These are phyloP conservation scores for Plodia interpunctella DNA, from an alignment of 1,140 invertebrate genomes.

Conservation along the genomic window DNA sequence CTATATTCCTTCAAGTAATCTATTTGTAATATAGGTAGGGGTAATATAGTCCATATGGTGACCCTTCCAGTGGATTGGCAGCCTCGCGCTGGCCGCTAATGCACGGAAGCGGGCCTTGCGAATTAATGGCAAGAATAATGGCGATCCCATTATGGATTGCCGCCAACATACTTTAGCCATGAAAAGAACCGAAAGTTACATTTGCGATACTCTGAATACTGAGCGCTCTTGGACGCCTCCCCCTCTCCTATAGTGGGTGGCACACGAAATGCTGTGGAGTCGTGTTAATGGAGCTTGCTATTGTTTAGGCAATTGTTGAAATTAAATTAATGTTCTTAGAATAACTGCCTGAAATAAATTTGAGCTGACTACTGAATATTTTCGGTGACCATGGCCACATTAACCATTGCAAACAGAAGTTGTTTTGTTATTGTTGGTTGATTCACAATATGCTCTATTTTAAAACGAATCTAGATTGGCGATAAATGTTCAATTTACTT, in stretches of 20 bases:
- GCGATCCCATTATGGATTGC: constrained; percentile 77
- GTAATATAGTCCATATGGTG: constrained; percentile 48
- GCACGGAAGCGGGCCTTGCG: constrained; percentile 73
- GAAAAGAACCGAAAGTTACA: constrained; percentile 77
- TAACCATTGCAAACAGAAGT: constrained; percentile 1
- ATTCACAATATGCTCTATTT: background rate
- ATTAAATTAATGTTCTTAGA: constrained; percentile 18
- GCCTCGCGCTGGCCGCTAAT: constrained; percentile 64
- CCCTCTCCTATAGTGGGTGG: constrained; percentile 32
- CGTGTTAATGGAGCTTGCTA: constrained; percentile 25
- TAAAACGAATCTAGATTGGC: background rate
- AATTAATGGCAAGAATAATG: constrained; percentile 77
- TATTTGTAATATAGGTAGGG: background rate
- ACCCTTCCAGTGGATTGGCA: constrained; percentile 63
- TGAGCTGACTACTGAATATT: background rate
- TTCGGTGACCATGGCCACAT: background rate
- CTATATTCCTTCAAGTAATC: no score
- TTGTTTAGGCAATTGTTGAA: constrained; percentile 24
- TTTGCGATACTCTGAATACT: constrained; percentile 77
- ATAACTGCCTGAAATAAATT: background rate
- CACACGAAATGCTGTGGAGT: constrained; percentile 42
- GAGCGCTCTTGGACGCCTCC: constrained; percentile 56
- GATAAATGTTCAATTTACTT: background rate
- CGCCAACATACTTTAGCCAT: constrained; percentile 77
- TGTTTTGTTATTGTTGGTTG: background rate